Evolutionary conservation across 2,888 invertebrate genomes (phyloP).

Genomic region (Dolichopus griseipennis): DNA sequence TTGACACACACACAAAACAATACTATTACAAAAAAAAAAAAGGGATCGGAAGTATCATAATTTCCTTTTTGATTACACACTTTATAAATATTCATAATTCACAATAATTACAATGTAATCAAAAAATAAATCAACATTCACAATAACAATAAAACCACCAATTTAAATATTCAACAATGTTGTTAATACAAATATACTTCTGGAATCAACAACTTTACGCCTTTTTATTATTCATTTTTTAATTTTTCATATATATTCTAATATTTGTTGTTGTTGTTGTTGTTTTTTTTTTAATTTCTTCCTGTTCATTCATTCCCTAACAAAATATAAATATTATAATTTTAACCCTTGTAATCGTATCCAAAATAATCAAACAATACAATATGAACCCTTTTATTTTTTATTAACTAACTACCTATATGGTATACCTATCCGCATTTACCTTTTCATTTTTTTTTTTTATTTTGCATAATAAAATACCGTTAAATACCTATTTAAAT

Average conservation of each 20-base stretch:
- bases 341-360: neutral
- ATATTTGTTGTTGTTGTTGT: neutral
- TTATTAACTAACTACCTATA: neutral
- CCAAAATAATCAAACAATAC: no score
- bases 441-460: neutral
- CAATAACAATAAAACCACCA: neutral
- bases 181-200: neutral
- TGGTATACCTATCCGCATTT: neutral
- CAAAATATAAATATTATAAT: neutral
- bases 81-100: no score
- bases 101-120: no score
- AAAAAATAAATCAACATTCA: neutral
- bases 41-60: no score
- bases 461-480: neutral
- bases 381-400: neutral
- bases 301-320: neutral
- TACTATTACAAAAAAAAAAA: no score
- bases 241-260: no score
- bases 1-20: no score
- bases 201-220: neutral
- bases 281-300: neutral
- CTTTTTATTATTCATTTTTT: no score
- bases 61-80: no score
- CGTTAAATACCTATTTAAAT: no score
- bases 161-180: neutral